Evolutionary conservation across 2,888 invertebrate genomes (phyloP), one percentile per base, ranked within the genome.

Genomic region (Leptothorax acervorum): DNA sequence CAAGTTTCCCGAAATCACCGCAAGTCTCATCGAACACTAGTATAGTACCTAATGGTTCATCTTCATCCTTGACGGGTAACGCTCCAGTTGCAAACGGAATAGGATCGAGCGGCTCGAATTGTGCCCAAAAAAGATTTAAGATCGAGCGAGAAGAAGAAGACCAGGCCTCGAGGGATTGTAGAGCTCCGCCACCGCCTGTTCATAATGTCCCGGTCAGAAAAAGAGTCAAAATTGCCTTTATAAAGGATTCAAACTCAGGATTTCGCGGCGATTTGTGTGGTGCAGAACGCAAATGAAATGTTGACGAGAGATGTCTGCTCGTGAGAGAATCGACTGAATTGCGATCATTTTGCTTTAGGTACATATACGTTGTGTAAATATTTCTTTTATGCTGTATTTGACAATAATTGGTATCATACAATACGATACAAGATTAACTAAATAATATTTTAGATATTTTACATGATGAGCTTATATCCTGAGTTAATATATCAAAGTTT

Each of bases 141-240:
- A 82, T 88, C 8, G 92, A 92, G 35, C 86, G 89, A 42, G 90
- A 89, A 0, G 92, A 92, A 0, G 92, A 92, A 1, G 86, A 88
- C 2, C 62, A 84, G 0, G 62, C 75, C 9, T 48, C 31, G 31
- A 89, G 63, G 45, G 88, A 79, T 2, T 88, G 84, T 63, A 87
- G 85, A 83, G 57, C 28, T 4, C 31, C 87, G 12, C 18, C 81
- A 1, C 53, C 87, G 0, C 57, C 90, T 1, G 81, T 39, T 3
- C 91, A 89, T 12, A 84, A 66, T 3, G 63, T 83, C 0, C 62
- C 88, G 0, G 74, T 82, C 1, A 90, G 93, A 39, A 92, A 93
- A 57, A 90, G 91, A 28, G 85, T 88, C 6, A 88, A 90, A 75
- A 73, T 90, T 18, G 65, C 87, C 0, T 89, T 90, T 18, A 60